Percentiles rank a stretch among this genome's conserved stretches.
phyloP scores from a whole-genome alignment of 2,113 vertebrate species.

The Laticauda laticaudata region DNA sequence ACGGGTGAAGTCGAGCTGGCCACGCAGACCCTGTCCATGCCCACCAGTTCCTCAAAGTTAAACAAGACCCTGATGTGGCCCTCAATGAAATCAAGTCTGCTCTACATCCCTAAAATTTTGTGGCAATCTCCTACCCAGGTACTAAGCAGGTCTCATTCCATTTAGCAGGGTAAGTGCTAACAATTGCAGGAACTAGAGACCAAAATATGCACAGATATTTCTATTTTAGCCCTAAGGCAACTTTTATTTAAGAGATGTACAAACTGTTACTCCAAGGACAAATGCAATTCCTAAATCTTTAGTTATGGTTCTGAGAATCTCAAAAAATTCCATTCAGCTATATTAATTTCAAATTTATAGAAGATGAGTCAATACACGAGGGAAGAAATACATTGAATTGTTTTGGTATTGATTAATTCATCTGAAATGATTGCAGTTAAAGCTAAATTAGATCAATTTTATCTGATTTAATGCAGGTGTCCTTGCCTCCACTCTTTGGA shows the following conservation, averaged over 20 bases:
- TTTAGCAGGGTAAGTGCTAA: neutral
- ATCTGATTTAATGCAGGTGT: neutral
- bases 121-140: neutral
- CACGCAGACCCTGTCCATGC: too few relatives aligned
- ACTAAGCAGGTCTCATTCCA: neutral
- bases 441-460: neutral
- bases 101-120: neutral
- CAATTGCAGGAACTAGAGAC: neutral
- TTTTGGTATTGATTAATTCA: neutral
- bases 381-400: neutral
- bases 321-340: neutral
- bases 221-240: neutral
- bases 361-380: neutral
- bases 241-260: neutral
- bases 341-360: neutral
- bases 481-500: neutral
- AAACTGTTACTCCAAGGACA: neutral
- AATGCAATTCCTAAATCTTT: neutral
- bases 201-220: neutral
- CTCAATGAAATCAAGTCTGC: too few relatives aligned
- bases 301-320: neutral
- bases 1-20: too few relatives aligned
- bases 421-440: neutral
- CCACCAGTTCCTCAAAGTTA: too few relatives aligned
- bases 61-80: too few relatives aligned